Percentiles rank a stretch among this genome's conserved stretches.
These are phyloP conservation scores for Tinea pellionella DNA, from an alignment of 2,888 invertebrate species.

Conservation along the genomic window DNA sequence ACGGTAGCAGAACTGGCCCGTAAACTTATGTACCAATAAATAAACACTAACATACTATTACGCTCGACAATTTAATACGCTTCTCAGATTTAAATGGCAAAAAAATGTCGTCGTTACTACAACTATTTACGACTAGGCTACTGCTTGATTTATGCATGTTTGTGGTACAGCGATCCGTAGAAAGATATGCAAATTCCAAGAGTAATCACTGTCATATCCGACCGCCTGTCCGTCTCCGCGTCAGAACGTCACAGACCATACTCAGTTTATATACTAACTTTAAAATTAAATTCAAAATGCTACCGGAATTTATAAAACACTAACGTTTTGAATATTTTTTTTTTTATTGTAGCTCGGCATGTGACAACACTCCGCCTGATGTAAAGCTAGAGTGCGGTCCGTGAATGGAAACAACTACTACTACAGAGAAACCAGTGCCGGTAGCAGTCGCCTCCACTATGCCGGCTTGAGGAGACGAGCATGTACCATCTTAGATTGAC, in stretches of 20 bases:
- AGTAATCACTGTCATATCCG: constrained; percentile 30
- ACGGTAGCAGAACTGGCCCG: background rate
- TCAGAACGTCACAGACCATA: constrained; percentile 7
- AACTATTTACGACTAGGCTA: constrained; percentile 16
- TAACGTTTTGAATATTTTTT: too few species aligned
- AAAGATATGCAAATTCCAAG: constrained; percentile 24
- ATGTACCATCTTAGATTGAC: too few species aligned
- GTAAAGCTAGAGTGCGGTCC: too few species aligned
- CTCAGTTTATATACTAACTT: constrained; percentile 5
- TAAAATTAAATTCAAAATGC: constrained; percentile 10
- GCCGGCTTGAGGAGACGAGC: too few species aligned
- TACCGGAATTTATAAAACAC: constrained; percentile 9
- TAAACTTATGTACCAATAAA: constrained; percentile 3
- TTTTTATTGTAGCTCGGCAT: too few species aligned
- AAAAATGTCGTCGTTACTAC: constrained; percentile 7
- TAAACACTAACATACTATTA: constrained; percentile 10
- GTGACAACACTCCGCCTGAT: too few species aligned
- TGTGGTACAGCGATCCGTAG: background rate
- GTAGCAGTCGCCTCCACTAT: too few species aligned
- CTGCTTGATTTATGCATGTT: background rate
- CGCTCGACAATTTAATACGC: background rate
- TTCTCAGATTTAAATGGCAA: constrained; percentile 4
- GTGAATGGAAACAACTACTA: too few species aligned
- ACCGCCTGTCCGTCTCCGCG: constrained; percentile 4
- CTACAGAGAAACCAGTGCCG: too few species aligned